These are phyloP conservation scores for Ptiloglossa arizonensis DNA, from an alignment of 1,140 invertebrate genomes.

Conservation along the genomic window DNA sequence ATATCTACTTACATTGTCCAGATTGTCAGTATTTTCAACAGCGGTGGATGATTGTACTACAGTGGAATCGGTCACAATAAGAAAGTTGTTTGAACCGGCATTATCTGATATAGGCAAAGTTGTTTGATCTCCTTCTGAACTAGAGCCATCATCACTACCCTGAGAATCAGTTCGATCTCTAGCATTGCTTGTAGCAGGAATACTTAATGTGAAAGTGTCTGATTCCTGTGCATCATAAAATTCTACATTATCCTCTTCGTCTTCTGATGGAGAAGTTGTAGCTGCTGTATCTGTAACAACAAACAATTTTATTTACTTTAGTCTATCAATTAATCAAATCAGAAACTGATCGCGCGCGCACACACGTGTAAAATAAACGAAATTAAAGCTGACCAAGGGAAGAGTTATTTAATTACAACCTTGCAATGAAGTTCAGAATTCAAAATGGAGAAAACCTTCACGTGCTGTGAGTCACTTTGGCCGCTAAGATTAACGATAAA, in stretches of 20 bases:
- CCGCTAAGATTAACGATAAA: constrained; percentile 24
- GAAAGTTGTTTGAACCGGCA: constrained; percentile 73
- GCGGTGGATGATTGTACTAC: constrained; percentile 61
- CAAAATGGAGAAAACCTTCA: constrained; percentile 10
- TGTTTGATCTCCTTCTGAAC: constrained; percentile 78
- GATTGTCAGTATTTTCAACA: constrained; percentile 67
- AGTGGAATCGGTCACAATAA: constrained; percentile 78
- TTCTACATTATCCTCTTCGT: constrained; percentile 93
- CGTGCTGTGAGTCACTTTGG: background rate
- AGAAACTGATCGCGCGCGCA: background rate
- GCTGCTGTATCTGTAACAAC: constrained; percentile 74
- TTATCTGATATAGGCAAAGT: constrained; percentile 72
- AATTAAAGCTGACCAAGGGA: constrained; percentile 34
- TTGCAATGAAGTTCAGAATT: constrained; percentile 9
- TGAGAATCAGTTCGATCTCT: constrained; percentile 78
- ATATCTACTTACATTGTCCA: constrained; percentile 73
- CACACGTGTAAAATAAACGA: constrained; percentile 21
- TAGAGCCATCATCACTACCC: constrained; percentile 80
- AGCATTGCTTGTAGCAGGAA: constrained; percentile 79
- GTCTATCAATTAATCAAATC: background rate
- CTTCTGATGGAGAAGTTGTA: constrained; percentile 86
- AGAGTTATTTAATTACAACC: constrained; percentile 38
- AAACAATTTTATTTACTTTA: constrained; percentile 18
- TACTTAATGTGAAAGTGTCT: constrained; percentile 87
- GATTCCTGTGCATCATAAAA: constrained; percentile 96